A percentile compares a stretch with the other conserved stretches of the same genome.
Evolutionary conservation across 2,888 invertebrate species (phyloP).

Genomic region (Zhengitettix transpicula): DNA sequence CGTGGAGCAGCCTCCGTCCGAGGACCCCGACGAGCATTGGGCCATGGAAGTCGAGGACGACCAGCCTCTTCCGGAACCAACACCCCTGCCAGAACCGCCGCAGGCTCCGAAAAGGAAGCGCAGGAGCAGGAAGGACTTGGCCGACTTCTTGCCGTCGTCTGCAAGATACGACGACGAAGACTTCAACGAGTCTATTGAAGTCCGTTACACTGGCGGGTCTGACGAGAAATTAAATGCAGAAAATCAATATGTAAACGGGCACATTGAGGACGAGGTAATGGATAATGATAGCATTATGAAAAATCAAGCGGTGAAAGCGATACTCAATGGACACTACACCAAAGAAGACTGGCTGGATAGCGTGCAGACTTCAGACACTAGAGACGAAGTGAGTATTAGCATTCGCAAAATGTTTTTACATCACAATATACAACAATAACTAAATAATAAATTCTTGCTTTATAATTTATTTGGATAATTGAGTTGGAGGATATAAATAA

Average conservation of each 20-base stretch:
- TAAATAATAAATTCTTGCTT: too few relatives aligned
- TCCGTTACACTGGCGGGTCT: background rate
- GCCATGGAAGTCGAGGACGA: conserved; percentile 38
- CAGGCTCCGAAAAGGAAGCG: conserved; percentile 21
- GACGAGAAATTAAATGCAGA: background rate
- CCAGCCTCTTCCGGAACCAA: conserved; percentile 31
- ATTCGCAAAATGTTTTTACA: too few relatives aligned
- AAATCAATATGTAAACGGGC: background rate
- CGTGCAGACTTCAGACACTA: background rate
- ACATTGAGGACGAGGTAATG: background rate
- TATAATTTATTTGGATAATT: too few relatives aligned
- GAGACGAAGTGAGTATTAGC: conserved; percentile 4
- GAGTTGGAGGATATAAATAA: too few relatives aligned
- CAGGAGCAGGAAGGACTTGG: conserved; percentile 17
- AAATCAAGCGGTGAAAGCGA: background rate
- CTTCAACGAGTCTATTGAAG: background rate
- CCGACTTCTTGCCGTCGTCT: background rate
- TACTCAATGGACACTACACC: conserved; percentile 9
- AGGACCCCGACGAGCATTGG: background rate
- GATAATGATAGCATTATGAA: background rate
- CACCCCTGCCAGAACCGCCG: conserved; percentile 26
- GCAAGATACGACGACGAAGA: background rate
- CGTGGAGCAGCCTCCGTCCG: conserved; percentile 16
- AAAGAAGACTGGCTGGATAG: conserved; percentile 12
- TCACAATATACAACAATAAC: too few relatives aligned